Evolutionary conservation across 2,113 vertebrate genomes (phyloP), one percentile per base, ranked within the genome.

Genomic region (Zingel zingel): DNA sequence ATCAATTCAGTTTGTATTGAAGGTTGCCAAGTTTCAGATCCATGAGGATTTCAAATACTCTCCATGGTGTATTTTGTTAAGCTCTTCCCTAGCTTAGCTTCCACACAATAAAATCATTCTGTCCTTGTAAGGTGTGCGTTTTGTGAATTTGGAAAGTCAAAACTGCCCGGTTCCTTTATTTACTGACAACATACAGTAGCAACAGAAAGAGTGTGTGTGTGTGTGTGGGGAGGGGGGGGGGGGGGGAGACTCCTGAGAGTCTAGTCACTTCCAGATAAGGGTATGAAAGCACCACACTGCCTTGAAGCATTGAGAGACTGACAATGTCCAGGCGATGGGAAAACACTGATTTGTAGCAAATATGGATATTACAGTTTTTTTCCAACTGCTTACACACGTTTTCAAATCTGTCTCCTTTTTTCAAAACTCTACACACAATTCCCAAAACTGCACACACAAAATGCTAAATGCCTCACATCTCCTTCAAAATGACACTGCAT

Each of bases 231-330:
- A 56, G 48, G 51, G 79, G 15, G 65, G 16, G 69, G 33, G 27
- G 1, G 88, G 72, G 56, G 54, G 86, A 90, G 89, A n/a, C 74
- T 81, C 67, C 82, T 81, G 77, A 75, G 85, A 86, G 89, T 85
- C 76, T 67, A 80, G 77, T 84, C 85, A 87, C 88, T 94, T 93
- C 92, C 93, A 92, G 92, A 94, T 93, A 94, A 94, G 93, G 93
- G n/a, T 78, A 93, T 92, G 77, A 93, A 88, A 89, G 77, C 25
- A 6, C 67, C 74, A 15, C 70, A 63, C 65, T 80, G 87, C 81
- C 67, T 83, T 72, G 33, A 67, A 83, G 78, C 64, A 68, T 69
- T 39, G 59, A 88, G 84, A 88, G 84, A 77, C 83, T 91, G 89
- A 94, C 86, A 89, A 73, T 88, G 84, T 86, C 84, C 91, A 92